phyloP scores from a whole-genome alignment of 2,113 vertebrate species.

The Siniperca chuatsi region DNA sequence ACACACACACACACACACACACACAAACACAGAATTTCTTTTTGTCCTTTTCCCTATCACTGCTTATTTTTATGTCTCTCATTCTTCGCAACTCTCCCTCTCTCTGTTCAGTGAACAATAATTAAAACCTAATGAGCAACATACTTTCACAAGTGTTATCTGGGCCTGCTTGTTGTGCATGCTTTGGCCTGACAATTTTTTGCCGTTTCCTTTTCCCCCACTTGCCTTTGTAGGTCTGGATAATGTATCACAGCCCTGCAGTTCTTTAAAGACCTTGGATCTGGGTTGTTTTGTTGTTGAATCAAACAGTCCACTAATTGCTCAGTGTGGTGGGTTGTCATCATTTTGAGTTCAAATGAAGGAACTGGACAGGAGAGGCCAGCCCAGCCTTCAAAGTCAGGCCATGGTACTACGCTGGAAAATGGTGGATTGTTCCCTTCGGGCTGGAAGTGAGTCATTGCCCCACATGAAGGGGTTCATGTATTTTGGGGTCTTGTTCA shows the following conservation, averaged over 20 bases:
- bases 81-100: not conserved
- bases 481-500: not conserved
- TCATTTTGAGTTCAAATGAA: constrained; percentile 3
- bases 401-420: no score
- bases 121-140: constrained; percentile 19
- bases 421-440: not conserved
- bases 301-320: constrained; percentile 22
- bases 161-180: constrained; percentile 5
- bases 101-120: not conserved
- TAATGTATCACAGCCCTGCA: constrained; percentile 30
- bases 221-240: constrained; percentile 29
- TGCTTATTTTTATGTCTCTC: not conserved
- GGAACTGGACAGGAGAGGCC: not conserved
- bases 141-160: constrained; percentile 1
- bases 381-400: not conserved
- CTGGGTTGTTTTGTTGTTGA: constrained; percentile 14
- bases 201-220: not conserved
- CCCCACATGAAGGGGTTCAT: not conserved
- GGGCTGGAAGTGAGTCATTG: not conserved
- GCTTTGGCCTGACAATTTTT: constrained; percentile 3
- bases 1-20: no score
- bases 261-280: constrained; percentile 28
- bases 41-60: not conserved
- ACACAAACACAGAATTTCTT: not conserved
- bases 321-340: constrained; percentile 1